A percentile compares a stretch with the other conserved stretches of the same genome.
Evolutionary conservation across 2,888 invertebrate genomes (phyloP).

Genomic region (Drosophila merina): DNA sequence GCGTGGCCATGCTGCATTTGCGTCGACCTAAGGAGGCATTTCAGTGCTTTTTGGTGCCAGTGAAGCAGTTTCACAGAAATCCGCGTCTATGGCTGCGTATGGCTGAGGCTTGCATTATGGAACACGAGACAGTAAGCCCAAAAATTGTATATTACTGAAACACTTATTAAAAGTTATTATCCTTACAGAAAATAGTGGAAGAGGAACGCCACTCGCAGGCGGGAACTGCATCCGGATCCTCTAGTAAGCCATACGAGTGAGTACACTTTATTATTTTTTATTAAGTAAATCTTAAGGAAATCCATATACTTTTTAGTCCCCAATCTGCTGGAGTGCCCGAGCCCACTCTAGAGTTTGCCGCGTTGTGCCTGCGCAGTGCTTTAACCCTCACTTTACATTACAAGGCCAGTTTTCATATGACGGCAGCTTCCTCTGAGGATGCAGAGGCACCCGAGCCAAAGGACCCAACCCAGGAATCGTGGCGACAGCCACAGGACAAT

Average conservation of each 20-base stretch:
- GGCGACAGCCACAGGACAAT: conserved; percentile 84
- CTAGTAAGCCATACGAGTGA: conserved; percentile 68
- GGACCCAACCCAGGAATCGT: conserved; percentile 55
- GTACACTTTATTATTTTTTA: no score
- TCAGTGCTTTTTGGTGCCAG: conserved; percentile 94
- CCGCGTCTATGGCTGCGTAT: conserved; percentile 95
- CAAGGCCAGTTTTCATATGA: conserved; percentile 63
- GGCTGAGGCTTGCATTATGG: conserved; percentile 95
- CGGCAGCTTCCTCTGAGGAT: conserved; percentile 42
- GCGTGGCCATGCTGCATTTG: conserved; percentile 91
- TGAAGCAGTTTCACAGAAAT: conserved; percentile 93
- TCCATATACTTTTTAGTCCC: conserved; percentile 56
- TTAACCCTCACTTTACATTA: conserved; percentile 73
- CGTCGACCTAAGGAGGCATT: conserved; percentile 93
- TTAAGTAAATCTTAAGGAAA: no score
- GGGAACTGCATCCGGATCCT: conserved; percentile 28
- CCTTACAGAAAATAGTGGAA: conserved; percentile 47
- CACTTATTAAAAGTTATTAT: not conserved
- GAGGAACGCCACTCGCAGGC: conserved; percentile 54
- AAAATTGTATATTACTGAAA: not conserved
- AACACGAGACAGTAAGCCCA: conserved; percentile 84
- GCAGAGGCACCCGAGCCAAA: conserved; percentile 52
- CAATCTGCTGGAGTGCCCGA: conserved; percentile 94
- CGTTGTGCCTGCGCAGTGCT: conserved; percentile 94
- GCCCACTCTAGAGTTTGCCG: conserved; percentile 94